Conservation (phyloP, 2,113 vertebrate genomes). For the Bubo bubo region DNA sequence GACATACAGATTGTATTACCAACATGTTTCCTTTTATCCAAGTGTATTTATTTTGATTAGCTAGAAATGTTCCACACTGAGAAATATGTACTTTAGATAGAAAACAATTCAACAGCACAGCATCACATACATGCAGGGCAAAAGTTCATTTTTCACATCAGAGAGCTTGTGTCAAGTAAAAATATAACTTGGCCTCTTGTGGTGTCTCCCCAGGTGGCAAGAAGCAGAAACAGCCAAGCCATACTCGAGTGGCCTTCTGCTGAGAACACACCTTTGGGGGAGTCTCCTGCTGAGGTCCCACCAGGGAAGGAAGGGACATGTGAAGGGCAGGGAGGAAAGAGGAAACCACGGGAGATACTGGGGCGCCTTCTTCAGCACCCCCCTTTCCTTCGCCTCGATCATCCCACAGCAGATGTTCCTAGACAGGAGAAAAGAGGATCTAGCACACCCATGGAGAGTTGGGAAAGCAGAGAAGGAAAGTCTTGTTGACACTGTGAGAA, state of each 20-base stretch:
- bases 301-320: neutral
- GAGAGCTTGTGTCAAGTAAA: neutral
- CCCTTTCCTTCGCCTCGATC: neutral
- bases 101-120: neutral
- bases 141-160: neutral
- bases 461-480: neutral
- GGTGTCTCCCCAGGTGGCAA: neutral
- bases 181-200: neutral
- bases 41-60: constrained; percentile 1
- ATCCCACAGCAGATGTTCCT: neutral
- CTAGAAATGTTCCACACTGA: neutral
- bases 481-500: neutral
- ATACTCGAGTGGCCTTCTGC: neutral
- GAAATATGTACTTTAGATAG: neutral
- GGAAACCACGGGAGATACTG: neutral
- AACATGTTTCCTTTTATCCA: neutral
- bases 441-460: neutral
- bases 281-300: neutral
- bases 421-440: neutral
- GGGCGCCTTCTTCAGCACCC: neutral
- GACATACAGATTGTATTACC: neutral
- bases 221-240: neutral
- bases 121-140: neutral
- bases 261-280: neutral
- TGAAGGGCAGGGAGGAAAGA: neutral